Evolutionary conservation across 2,113 vertebrate genomes (phyloP).

Genomic region (Lynx canadensis): DNA sequence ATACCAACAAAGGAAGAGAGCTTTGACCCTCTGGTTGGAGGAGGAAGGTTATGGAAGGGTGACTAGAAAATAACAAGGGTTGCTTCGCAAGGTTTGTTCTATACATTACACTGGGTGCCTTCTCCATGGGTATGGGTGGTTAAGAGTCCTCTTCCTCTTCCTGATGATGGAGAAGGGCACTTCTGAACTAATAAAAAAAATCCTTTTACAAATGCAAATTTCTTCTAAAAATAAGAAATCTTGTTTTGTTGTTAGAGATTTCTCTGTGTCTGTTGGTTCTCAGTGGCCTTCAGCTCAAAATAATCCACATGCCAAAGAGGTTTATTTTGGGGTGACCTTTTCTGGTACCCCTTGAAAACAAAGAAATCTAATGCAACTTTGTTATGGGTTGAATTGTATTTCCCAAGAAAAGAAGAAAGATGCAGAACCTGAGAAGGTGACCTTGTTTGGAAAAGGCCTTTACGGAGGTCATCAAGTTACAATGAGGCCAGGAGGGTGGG

Average conservation of each 20-base stretch:
- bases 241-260: background rate
- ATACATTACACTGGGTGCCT: background rate
- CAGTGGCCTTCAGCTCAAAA: background rate
- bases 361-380: background rate
- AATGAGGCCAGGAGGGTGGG: background rate
- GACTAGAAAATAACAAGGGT: background rate
- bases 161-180: background rate
- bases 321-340: background rate
- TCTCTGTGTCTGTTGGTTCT: background rate
- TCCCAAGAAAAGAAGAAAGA: background rate
- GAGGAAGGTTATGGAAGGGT: background rate
- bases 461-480: background rate
- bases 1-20: background rate
- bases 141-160: background rate
- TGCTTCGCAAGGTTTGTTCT: background rate
- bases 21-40: too few relatives aligned
- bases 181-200: background rate
- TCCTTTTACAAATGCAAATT: background rate
- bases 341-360: background rate
- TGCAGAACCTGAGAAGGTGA: background rate
- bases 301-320: background rate
- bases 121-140: rapidly evolving
- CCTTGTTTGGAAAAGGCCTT: background rate
- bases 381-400: background rate
- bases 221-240: background rate